Evolutionary conservation across 2,797 vertebrate species (phyloP).

Genomic region (Anguilla megastoma): DNA sequence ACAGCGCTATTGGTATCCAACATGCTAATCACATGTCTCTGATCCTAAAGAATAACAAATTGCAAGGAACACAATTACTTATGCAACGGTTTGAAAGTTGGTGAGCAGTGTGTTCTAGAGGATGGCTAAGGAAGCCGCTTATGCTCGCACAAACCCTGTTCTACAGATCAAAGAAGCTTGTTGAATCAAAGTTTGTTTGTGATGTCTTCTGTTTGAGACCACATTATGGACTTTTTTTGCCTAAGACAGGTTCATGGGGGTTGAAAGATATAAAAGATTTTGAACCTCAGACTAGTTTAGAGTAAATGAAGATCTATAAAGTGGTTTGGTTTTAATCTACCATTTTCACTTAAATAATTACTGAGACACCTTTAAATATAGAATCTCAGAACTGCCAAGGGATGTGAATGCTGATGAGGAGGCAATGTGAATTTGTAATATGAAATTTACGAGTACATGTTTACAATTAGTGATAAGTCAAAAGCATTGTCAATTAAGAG

Average conservation of each 20-base stretch:
- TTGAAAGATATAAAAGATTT: not conserved
- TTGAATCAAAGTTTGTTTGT: constrained; percentile 7
- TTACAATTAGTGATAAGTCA: not conserved
- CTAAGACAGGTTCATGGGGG: not conserved
- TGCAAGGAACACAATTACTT: not conserved
- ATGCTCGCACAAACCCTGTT: not conserved
- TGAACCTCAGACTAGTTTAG: not conserved
- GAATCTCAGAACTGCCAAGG: not conserved
- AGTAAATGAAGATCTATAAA: not conserved
- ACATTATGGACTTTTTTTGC: not conserved
- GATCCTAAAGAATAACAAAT: not conserved
- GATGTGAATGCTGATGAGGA: not conserved
- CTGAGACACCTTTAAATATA: not conserved
- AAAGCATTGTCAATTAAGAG: too few relatives aligned
- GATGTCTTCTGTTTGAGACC: not conserved
- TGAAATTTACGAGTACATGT: not conserved
- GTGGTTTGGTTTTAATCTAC: not conserved
- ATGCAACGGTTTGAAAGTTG: not conserved
- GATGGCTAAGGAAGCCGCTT: not conserved
- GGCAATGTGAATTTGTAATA: not conserved
- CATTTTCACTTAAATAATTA: not conserved
- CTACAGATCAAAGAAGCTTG: not conserved
- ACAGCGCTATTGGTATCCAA: not conserved
- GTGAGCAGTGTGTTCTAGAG: not conserved
- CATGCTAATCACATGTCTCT: not conserved